Conservation (phyloP, 2,113 vertebrate species). For the Trematocara marginatum region DNA sequence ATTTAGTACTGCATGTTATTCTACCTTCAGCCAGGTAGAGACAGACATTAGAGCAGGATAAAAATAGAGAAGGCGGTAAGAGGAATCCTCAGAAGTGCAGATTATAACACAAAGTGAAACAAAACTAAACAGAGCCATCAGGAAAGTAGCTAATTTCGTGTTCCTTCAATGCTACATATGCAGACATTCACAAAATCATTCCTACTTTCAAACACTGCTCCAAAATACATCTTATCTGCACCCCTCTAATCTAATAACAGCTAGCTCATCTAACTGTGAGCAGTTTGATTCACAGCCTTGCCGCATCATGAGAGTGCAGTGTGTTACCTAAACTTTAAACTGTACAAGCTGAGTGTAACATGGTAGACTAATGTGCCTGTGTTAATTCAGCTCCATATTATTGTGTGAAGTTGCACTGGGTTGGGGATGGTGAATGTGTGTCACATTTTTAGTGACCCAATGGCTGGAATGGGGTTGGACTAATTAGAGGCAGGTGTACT, state of each 20-base stretch:
- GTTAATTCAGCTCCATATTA: no score
- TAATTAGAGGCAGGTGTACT: no score
- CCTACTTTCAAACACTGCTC: not conserved
- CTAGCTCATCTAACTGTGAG: not conserved
- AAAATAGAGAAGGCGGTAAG: not conserved
- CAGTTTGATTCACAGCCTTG: not conserved
- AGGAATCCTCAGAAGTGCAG: not conserved
- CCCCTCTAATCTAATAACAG: not conserved
- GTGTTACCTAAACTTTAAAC: not conserved
- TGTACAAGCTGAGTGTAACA: not conserved
- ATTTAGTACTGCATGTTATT: conserved; percentile 31
- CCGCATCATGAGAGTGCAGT: not conserved
- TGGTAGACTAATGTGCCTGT: no score
- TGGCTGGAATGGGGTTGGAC: no score
- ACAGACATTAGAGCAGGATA: conserved; percentile 30
- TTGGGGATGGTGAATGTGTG: no score
- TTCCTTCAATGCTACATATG: not conserved
- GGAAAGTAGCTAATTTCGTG: not conserved
- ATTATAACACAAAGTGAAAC: not conserved
- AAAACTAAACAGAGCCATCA: not conserved
- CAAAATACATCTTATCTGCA: not conserved
- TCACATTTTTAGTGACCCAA: no score
- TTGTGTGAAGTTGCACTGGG: no score
- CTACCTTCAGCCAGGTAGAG: conserved; percentile 2
- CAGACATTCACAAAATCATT: not conserved